Evolutionary conservation across 2,888 invertebrate genomes (phyloP).

Genomic region (Lamellibrachia columna): DNA sequence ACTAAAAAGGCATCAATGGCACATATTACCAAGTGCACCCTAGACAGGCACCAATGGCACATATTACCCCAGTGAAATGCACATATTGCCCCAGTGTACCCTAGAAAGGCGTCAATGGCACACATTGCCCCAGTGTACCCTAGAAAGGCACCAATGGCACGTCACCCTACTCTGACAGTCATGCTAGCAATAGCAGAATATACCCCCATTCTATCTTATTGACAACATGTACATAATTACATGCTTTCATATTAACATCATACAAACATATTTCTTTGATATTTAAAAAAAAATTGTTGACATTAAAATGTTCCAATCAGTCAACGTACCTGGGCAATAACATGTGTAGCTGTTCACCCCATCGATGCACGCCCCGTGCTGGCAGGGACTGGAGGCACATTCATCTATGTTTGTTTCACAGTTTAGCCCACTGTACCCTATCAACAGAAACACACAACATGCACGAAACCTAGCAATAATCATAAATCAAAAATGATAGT

Average conservation of each 20-base stretch:
- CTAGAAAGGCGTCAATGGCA: background rate
- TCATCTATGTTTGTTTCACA: constrained; percentile 38
- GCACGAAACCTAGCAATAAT: too few relatives aligned
- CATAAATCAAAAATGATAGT: too few relatives aligned
- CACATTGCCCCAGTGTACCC: too few relatives aligned
- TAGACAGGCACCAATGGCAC: too few relatives aligned
- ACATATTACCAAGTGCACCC: too few relatives aligned
- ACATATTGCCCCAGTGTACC: background rate
- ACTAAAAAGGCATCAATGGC: too few relatives aligned
- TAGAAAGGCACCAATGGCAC: too few relatives aligned
- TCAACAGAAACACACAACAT: constrained; percentile 18
- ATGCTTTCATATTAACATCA: background rate
- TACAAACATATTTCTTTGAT: background rate
- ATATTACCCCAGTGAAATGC: too few relatives aligned
- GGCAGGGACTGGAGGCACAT: constrained; percentile 34
- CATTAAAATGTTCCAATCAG: background rate
- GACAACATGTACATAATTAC: background rate
- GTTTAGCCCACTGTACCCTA: constrained; percentile 31
- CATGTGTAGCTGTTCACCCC: constrained; percentile 26
- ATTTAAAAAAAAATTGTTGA: background rate
- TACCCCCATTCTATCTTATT: background rate
- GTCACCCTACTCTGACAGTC: too few relatives aligned
- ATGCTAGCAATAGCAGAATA: too few relatives aligned
- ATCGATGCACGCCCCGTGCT: constrained; percentile 33
- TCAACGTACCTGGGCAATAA: constrained; percentile 17